Conservation (phyloP, 2,888 invertebrate species). For the Drosophila macrothrix region DNA sequence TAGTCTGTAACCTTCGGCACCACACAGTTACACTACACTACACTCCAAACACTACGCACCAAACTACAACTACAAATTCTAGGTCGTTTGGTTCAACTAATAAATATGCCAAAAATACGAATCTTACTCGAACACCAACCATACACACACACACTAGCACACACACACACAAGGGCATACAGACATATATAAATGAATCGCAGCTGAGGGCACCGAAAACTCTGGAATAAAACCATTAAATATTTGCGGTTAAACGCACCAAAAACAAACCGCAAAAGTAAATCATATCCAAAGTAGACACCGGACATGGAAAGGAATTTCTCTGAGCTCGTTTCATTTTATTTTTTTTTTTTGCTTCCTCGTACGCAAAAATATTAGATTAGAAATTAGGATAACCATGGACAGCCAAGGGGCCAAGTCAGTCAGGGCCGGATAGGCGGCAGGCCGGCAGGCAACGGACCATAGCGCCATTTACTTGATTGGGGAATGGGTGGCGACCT, state of each 20-base stretch:
- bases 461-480: slow-evolving; percentile 68
- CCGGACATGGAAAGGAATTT: slow-evolving; percentile 68
- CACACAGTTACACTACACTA: slow-evolving; percentile 4
- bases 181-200: slow-evolving; percentile 72
- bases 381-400: slow-evolving; percentile 77
- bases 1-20: slow-evolving; percentile 24
- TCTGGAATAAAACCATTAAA: slow-evolving; percentile 77
- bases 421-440: slow-evolving; percentile 20
- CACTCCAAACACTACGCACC: slow-evolving; percentile 4
- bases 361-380: slow-evolving; percentile 78
- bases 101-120: slow-evolving; percentile 74
- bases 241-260: slow-evolving; percentile 81
- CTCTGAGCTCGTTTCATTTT: slow-evolving; percentile 30
- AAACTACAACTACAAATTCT: slow-evolving; percentile 51
- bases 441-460: slow-evolving; percentile 65
- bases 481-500: slow-evolving; percentile 36
- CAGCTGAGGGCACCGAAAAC: slow-evolving; percentile 59
- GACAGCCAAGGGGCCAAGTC: slow-evolving; percentile 34
- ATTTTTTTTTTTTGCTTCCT: slow-evolving; percentile 5
- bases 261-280: slow-evolving; percentile 77
- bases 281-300: slow-evolving; percentile 74
- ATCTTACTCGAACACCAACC: slow-evolving; percentile 18
- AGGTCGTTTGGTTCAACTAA: slow-evolving; percentile 65
- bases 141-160: slow-evolving; percentile 17
- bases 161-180: slow-evolving; percentile 12